These are phyloP conservation scores for Pardosa pseudoannulata DNA, from an alignment of 2,888 invertebrate genomes.

Conservation along the genomic window DNA sequence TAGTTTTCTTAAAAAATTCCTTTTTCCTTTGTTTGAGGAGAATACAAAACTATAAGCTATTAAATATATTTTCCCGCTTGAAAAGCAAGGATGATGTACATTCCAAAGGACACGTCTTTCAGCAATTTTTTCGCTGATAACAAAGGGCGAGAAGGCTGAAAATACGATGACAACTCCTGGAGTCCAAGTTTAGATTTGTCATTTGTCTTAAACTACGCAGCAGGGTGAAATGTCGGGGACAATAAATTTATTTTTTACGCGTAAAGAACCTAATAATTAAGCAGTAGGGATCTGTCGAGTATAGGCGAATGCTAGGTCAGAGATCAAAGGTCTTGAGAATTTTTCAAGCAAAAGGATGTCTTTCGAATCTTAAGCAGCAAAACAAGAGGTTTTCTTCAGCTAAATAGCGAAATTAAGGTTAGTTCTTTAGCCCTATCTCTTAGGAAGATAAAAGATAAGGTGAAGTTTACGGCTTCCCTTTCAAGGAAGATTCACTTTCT, in stretches of 20 bases:
- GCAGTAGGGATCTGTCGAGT: neutral
- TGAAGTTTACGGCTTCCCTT: neutral
- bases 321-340: conserved; percentile 30
- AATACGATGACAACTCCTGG: conserved; percentile 20
- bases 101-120: neutral
- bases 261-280: conserved; percentile 11
- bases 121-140: neutral
- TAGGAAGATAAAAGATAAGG: neutral
- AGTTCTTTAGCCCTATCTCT: neutral
- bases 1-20: too few relatives aligned
- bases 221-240: conserved; percentile 1
- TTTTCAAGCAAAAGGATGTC: conserved; percentile 24
- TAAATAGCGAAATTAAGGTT: neutral
- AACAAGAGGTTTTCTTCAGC: neutral
- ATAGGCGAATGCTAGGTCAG: neutral
- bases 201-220: conserved; percentile 28
- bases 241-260: conserved; percentile 42
- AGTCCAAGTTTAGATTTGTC: conserved; percentile 8
- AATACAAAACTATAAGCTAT: too few relatives aligned
- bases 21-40: too few relatives aligned
- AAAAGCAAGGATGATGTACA: neutral
- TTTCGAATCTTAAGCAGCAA: neutral
- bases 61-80: neutral
- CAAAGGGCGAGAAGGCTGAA: neutral
- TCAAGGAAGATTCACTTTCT: neutral